Evolutionary conservation across 2,797 vertebrate species (phyloP), one percentile per base, ranked within the genome.

Genomic region (Anomalospiza imberbis): DNA sequence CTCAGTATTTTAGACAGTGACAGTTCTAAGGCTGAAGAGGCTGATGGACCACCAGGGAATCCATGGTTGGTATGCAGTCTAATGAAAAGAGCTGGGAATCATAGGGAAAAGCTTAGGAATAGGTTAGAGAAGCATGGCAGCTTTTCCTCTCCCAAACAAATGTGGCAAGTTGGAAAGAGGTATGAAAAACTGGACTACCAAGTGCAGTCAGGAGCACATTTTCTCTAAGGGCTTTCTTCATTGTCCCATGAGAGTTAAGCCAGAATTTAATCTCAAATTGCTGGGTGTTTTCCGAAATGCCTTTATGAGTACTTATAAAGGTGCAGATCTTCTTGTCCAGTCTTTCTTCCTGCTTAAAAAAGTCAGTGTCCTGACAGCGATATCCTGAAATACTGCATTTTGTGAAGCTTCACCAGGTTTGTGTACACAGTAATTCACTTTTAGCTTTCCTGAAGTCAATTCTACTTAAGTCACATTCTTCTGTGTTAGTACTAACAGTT

Each of bases 41-140:
- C 44, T 58, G 71, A 17, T 47, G 36, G 47, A 47, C 26, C 7
- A 16, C 31, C 17, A 6, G 34, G 22, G 34, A 70, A 36, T 47
- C 28, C 16, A 1, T 31, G 15, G 5, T 16, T 85, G 72, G 10
- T 65, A 9, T 0, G 0, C 13, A 24, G 20, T 63, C 36, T 80
- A 36, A 34, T 71, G 36, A 48, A 74, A 74, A 60, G 63, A 88
- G 42, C 50, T 68, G 66, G 9, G 32, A 68, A 12, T 45, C 18
- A 63, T 54, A 9, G 22, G 28, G 28, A 63, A 17, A 53, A 36
- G 20, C 12, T 48, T 57, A 38, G 29, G 34, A 60, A 62, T 18
- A 62, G 20, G 6, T 53, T 40, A 55, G 25, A 45, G 67, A 40
- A 54, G 10, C 13, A 16, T 28, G 40, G 22, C 6, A 50, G 22